Conservation (phyloP, 2,113 vertebrate species). For the Toxostoma redivivum region DNA sequence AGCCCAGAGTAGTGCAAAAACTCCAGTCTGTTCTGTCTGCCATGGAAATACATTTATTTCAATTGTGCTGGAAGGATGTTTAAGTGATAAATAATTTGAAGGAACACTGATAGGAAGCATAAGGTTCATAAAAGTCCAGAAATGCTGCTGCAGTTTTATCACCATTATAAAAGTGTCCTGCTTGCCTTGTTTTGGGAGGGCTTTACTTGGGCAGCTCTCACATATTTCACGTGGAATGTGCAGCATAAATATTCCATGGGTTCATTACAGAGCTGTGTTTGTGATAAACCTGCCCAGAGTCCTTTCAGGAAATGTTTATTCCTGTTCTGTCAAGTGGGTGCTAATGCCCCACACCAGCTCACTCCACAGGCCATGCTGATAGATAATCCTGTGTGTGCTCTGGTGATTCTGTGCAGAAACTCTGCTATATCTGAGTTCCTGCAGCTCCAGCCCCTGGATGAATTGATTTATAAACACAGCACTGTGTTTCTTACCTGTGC, state of each 20-base stretch:
- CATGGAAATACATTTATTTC: not conserved
- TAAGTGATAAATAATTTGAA: not conserved
- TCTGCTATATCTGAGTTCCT: not conserved
- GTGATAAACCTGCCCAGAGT: not conserved
- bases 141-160: not conserved
- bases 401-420: slow-evolving; percentile 1
- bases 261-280: not conserved
- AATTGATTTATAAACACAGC: not conserved
- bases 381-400: not conserved
- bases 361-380: not conserved
- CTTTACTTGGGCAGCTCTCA: not conserved
- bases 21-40: not conserved
- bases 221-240: not conserved
- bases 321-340: not conserved
- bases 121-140: slow-evolving; percentile 4
- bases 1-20: not conserved
- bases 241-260: slow-evolving; percentile 25
- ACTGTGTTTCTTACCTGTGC: not conserved
- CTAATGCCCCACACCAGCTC: not conserved
- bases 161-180: slow-evolving; percentile 12
- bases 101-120: not conserved
- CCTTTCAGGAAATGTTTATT: slow-evolving; percentile 7
- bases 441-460: not conserved
- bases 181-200: not conserved
- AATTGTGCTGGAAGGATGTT: not conserved